These are phyloP conservation scores for Athalia cordata DNA, from an alignment of 2,888 invertebrate species.

Conservation along the genomic window DNA sequence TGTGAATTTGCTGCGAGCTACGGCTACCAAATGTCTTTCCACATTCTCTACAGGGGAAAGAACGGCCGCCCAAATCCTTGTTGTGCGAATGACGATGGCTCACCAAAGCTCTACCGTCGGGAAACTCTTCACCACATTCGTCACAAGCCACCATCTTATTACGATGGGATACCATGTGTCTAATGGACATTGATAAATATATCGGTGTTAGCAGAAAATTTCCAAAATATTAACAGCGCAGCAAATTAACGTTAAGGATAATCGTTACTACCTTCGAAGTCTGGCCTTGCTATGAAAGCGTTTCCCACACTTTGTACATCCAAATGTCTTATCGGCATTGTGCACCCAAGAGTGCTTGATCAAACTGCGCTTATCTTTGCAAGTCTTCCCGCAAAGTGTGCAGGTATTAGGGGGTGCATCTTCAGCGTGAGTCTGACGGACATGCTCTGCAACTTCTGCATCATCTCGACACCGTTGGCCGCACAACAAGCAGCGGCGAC, in stretches of 20 bases:
- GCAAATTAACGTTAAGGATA: not conserved
- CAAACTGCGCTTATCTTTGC: slow-evolving; percentile 81
- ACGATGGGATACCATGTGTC: slow-evolving; percentile 83
- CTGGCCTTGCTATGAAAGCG: slow-evolving; percentile 83
- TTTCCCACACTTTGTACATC: slow-evolving; percentile 82
- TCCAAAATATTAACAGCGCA: no score
- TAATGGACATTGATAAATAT: slow-evolving; percentile 71
- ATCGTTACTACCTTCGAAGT: slow-evolving; percentile 68
- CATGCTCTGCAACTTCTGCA: slow-evolving; percentile 79
- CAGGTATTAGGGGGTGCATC: slow-evolving; percentile 81
- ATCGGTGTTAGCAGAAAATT: no score
- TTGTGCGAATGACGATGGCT: slow-evolving; percentile 82
- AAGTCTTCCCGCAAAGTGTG: slow-evolving; percentile 80
- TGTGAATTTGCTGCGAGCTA: slow-evolving; percentile 90
- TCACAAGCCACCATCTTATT: slow-evolving; percentile 83
- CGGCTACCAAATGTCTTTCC: slow-evolving; percentile 91
- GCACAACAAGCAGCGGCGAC: slow-evolving; percentile 79
- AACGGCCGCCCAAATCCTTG: slow-evolving; percentile 76
- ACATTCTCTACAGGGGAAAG: slow-evolving; percentile 89
- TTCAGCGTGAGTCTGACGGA: slow-evolving; percentile 77
- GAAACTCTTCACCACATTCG: slow-evolving; percentile 82
- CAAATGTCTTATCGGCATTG: slow-evolving; percentile 79
- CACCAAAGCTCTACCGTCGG: slow-evolving; percentile 81
- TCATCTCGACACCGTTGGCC: slow-evolving; percentile 81
- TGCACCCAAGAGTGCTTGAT: slow-evolving; percentile 84